These are phyloP conservation scores for Thalassophryne amazonica DNA, from an alignment of 2,797 vertebrate genomes.

Conservation along the genomic window DNA sequence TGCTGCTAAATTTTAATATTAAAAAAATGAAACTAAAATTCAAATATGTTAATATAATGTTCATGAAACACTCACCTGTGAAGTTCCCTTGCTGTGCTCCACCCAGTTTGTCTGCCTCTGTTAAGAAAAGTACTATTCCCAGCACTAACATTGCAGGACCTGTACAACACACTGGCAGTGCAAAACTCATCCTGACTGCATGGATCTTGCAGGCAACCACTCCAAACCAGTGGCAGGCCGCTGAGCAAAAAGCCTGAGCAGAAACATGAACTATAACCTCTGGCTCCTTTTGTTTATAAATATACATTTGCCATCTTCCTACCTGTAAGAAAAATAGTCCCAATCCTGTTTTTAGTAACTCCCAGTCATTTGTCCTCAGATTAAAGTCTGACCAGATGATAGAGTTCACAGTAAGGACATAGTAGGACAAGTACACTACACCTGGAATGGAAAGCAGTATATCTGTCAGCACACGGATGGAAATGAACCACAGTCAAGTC, in stretches of 20 bases:
- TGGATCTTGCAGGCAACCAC: slow-evolving; percentile 84
- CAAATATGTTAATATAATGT: no score
- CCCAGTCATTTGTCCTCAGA: neutral
- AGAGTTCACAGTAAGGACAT: slow-evolving; percentile 21
- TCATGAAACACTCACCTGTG: slow-evolving; percentile 18
- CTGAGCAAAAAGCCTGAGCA: slow-evolving; percentile 69
- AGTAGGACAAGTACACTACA: slow-evolving; percentile 67
- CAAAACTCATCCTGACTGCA: slow-evolving; percentile 75
- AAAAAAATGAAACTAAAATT: no score
- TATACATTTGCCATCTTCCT: neutral
- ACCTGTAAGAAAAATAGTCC: slow-evolving; percentile 74
- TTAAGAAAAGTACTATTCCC: slow-evolving; percentile 69
- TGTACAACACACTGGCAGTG: slow-evolving; percentile 67
- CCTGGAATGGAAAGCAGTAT: slow-evolving; percentile 29
- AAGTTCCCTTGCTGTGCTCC: neutral
- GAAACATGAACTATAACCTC: neutral
- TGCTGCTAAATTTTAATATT: no score
- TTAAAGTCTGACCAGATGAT: slow-evolving; percentile 55
- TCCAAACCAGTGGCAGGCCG: slow-evolving; percentile 82
- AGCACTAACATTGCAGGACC: slow-evolving; percentile 73
- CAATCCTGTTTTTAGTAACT: slow-evolving; percentile 61
- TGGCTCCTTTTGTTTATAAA: neutral
- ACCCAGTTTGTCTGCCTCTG: slow-evolving; percentile 19
- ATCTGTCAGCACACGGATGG: neutral
- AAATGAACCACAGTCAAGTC: neutral